These are phyloP conservation scores for Diorhabda sublineata DNA, from an alignment of 1,140 invertebrate species.

Conservation along the genomic window DNA sequence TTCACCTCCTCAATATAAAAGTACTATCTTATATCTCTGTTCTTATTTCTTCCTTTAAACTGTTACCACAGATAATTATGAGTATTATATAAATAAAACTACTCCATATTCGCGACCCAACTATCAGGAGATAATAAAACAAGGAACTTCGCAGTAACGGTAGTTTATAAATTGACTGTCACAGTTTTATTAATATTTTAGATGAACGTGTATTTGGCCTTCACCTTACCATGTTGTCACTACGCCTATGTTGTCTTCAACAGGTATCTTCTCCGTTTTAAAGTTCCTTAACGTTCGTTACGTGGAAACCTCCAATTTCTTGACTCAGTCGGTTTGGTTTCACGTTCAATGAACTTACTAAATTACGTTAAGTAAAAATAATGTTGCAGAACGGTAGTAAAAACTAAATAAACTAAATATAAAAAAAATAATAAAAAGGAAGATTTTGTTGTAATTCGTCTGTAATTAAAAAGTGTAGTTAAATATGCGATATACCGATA, in stretches of 20 bases:
- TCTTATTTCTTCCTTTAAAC: too few species aligned
- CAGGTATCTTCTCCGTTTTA: slow-evolving; percentile 18
- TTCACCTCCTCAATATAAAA: too few species aligned
- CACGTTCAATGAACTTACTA: slow-evolving; percentile 17
- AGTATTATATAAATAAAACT: too few species aligned
- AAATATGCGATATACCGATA: not conserved
- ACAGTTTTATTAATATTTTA: too few species aligned
- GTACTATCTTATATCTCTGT: too few species aligned
- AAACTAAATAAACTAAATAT: not conserved
- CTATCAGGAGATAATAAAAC: too few species aligned
- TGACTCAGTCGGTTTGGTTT: slow-evolving; percentile 12
- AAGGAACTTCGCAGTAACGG: too few species aligned
- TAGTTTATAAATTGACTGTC: too few species aligned
- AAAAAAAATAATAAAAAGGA: not conserved
- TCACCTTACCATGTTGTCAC: too few species aligned
- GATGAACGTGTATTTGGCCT: too few species aligned
- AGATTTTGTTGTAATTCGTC: not conserved
- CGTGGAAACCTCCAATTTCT: slow-evolving; percentile 18
- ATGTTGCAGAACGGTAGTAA: not conserved
- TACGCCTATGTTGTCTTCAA: slow-evolving; percentile 11
- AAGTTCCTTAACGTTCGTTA: slow-evolving; percentile 10
- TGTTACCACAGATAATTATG: too few species aligned
- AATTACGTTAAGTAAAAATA: not conserved
- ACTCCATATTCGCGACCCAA: too few species aligned
- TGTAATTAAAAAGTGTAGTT: not conserved